phyloP scores from a whole-genome alignment of 2,113 vertebrate species.

The Ceyx margarethae region DNA sequence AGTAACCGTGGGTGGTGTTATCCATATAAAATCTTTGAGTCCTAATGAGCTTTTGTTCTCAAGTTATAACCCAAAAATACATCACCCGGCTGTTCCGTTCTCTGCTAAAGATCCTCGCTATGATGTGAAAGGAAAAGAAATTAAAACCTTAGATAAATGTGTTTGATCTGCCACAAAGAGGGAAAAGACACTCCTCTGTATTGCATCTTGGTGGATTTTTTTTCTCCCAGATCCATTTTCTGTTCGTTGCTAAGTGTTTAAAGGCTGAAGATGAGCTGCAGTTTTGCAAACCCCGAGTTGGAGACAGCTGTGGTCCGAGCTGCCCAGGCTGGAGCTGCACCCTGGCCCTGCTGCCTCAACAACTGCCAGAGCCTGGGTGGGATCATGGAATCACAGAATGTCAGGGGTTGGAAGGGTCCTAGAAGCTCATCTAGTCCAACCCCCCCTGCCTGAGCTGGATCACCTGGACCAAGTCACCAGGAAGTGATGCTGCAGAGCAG shows the following conservation, averaged over 20 bases:
- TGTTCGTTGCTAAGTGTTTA: neutral
- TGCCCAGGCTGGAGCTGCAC: neutral
- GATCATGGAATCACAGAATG: too few relatives aligned
- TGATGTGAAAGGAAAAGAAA: constrained; percentile 65
- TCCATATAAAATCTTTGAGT: constrained; percentile 71
- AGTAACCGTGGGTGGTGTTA: constrained; percentile 71
- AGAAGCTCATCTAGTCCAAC: too few relatives aligned
- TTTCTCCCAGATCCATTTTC: constrained; percentile 8
- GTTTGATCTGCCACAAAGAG: constrained; percentile 49
- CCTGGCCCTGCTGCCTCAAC: neutral
- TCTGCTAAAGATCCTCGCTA: constrained; percentile 55
- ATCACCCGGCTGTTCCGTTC: constrained; percentile 67
- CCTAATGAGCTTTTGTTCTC: constrained; percentile 72
- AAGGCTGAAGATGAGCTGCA: neutral
- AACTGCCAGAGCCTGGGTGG: neutral
- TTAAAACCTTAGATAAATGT: constrained; percentile 60
- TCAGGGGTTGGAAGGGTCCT: too few relatives aligned
- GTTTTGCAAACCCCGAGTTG: neutral
- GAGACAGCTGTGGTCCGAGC: neutral
- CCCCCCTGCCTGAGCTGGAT: too few relatives aligned
- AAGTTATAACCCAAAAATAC: constrained; percentile 70
- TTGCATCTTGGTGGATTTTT: constrained; percentile 2
- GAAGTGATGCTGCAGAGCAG: neutral
- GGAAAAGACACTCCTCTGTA: constrained; percentile 19
- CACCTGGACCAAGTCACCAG: too few relatives aligned